Evolutionary conservation across 2,797 vertebrate genomes (phyloP), one percentile per base, ranked within the genome.

Genomic region (Urosaurus nigricauda): DNA sequence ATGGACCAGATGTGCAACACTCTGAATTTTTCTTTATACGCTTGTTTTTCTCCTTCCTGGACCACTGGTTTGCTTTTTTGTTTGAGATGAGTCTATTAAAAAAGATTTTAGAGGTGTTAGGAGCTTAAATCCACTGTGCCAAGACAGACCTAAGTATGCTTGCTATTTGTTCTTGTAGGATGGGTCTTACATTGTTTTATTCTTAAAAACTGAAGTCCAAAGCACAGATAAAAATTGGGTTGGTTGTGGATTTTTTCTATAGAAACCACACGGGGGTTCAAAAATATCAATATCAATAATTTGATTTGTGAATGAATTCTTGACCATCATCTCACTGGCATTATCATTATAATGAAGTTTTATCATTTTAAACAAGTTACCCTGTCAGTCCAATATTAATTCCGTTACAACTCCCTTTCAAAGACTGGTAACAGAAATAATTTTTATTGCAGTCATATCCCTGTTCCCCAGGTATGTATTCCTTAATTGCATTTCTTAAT

Each of bases 181-280:
- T 43, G 60, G 47, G 17, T 37, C 37, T 29, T 32, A 86, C 4
- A 14, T 13, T 5, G n/a, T 51, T 58, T 87, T 53, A 86, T 91
- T 56, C 63, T 86, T 84, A n/a, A 94, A 92, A 91, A 70, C 9
- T 5, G 19, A 68, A 47, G 4, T 9, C 29, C 32, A 35, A 32
- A 83, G 0, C 37, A 87, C 74, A 73, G 68, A 8, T n/a, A 70
- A 82, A 90, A 81, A 79, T 89, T 26, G 24, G 86, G 89, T 93
- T 93, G 93, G 91, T 94, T 89, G 78, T 47, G 63, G 79, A 26
- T 73, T 90, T 37, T 92, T 82, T 91, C 40, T 91, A 87, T 56
- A 85, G 78, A 95, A 95, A 89, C 89, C 93, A 94, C 85, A 91
- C 85, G 79, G 47, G 75, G 92, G 92, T 95, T 84, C 93, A n/a